Conservation (phyloP, 2,113 vertebrate genomes). For the Mustela lutreola region DNA sequence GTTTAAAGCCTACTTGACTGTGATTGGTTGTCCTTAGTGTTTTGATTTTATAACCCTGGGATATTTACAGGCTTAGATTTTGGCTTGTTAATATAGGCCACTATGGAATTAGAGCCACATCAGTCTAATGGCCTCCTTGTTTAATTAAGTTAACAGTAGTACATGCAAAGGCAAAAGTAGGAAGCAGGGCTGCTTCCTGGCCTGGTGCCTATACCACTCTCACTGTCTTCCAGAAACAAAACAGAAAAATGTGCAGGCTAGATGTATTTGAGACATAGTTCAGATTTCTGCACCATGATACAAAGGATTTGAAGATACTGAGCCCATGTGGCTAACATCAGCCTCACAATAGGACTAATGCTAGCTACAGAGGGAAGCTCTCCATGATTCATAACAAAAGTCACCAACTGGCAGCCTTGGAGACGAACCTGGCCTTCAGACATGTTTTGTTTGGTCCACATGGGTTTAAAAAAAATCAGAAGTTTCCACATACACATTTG, state of each 20-base stretch:
- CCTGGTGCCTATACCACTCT: not conserved
- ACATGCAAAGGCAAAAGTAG: not conserved
- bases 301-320: not conserved
- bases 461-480: not conserved
- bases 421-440: not conserved
- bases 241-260: not conserved
- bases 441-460: not conserved
- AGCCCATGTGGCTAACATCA: not conserved
- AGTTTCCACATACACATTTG: not conserved
- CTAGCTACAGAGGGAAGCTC: not conserved
- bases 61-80: not conserved
- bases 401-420: not conserved
- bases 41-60: not conserved
- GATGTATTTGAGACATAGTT: not conserved
- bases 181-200: not conserved
- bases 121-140: not conserved
- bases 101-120: not conserved
- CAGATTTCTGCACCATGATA: not conserved
- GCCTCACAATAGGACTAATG: not conserved
- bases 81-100: not conserved
- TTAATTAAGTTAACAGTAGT: not conserved
- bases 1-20: not conserved
- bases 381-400: not conserved
- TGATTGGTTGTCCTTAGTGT: not conserved
- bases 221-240: not conserved